Base-by-base conservation (phyloP, 2,113 vertebrate genomes). In the Carassius auratus region DNA sequence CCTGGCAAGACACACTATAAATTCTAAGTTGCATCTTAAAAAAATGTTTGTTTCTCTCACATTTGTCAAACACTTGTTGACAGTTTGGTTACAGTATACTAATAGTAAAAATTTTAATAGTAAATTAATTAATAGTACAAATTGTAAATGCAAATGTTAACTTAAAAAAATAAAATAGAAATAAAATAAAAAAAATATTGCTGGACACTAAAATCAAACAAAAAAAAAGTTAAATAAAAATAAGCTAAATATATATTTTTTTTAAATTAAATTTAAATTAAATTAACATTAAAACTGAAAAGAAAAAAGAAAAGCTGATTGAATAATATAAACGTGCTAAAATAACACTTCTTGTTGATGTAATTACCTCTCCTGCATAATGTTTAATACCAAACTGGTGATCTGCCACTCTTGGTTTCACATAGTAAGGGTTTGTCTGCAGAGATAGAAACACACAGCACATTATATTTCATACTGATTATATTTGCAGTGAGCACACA, bases 371-470 rank as follows among this genome's bases (percentile, higher is more conserved):
- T 89, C 97, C 97, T 13, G 97, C 97, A 26, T 98, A 98, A 90
- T 98, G 97, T 87, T 94, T 97, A 91, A 98, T 97, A 83, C 97
- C 96, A 94, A 97, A 98, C 88, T 98, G 97, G 91, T 96, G 94
- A 90, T 97, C 97, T 38, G 94, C 95, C 88, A 97, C 96, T 82
- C 97, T 92, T 76, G 97, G 97, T 88, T 97, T 98, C 90, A 97
- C 92, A 14, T 97, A 98, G 91, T 94, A 97, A 0, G 92, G 93
- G 90, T 98, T 98, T 42, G 92, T 93, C 97, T 98, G 94, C 81
- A 91, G 90, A 88, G 59, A 89, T 14, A 89, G 14, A 69, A 75
- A 81, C 38, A 78, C 52, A n/a, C 42, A 23, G 15, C 50, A n/a
- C 12, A 21, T 69, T 19, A 36, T 59, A 26, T 74, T 42, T 75